Evolutionary conservation across 2,888 invertebrate species (phyloP), one percentile per base, ranked within the genome.

Genomic region (Agrenia bidenticulata): DNA sequence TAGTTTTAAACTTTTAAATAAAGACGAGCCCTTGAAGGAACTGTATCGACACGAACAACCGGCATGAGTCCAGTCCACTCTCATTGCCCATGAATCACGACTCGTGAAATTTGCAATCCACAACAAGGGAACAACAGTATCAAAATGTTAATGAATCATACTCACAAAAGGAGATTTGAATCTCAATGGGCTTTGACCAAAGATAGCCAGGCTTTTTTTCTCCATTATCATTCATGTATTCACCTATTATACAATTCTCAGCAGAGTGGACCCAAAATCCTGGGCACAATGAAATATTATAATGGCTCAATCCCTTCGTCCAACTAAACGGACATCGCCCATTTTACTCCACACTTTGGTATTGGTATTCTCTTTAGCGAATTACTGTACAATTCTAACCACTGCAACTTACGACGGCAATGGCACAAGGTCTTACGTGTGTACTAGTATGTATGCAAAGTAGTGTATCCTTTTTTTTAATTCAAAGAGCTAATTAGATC

Each of bases 141-240:
- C 24, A 24, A 24, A 54, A 54, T 54, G 54, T 19, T 54, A 54
- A 54, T 54, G 54, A 54, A 54, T 54, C 54, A 24, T 54, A 54
- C 24, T 54, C 54, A 54, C 54, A 54, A 54, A 54, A 32, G 54
- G 32, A 54, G 54, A 54, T 54, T 54, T 27, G 26, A 24, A 54
- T 54, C 54, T 27, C n/a, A 54, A 54, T 54, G n/a, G 32, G 54
- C 54, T 27, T 54, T 54, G 54, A 54, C 54, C 54, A 54, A 27
- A 54, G 54, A 54, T 54, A 54, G 54, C 24, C 19, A 19, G 21
- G 51, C 54, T 26, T 32, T 54, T 54, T 13, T 26, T 54, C 27
- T 24, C n/a, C 32, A 32, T n/a, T n/a, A 32, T 32, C 32, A 32
- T 32, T 32, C 32, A 32, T 32, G 11, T 32, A 32, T 32, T 32